Conservation (phyloP, 2,113 vertebrate species). For the Silurus asotus region DNA sequence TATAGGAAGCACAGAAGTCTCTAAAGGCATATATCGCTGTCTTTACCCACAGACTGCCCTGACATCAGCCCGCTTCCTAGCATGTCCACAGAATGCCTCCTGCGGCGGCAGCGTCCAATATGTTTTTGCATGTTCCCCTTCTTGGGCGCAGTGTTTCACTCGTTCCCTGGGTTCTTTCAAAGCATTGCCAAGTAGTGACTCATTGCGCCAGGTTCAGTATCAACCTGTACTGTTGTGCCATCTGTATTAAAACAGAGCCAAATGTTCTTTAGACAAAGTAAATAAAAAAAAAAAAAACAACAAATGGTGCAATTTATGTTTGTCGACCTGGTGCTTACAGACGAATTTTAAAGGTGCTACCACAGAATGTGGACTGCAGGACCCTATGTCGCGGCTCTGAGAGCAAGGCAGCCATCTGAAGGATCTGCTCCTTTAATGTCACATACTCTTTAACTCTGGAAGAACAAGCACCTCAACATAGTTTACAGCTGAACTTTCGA, state of each 20-base stretch:
- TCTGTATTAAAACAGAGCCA: conserved; percentile 57
- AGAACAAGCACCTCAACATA: conserved; percentile 71
- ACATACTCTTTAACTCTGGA: conserved; percentile 63
- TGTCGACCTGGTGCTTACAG: conserved; percentile 75
- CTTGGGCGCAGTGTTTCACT: conserved; percentile 43
- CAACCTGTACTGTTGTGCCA: conserved; percentile 64
- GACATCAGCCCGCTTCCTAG: conserved; percentile 61
- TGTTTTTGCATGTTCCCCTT: conserved; percentile 70
- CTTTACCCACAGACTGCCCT: conserved; percentile 57
- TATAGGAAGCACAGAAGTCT: conserved; percentile 41
- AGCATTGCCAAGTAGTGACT: conserved; percentile 67
- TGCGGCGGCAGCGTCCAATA: conserved; percentile 61
- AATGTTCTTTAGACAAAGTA: conserved; percentile 55
- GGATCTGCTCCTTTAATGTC: conserved; percentile 60
- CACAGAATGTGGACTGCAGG: conserved; percentile 62
- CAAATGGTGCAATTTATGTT: conserved; percentile 67
- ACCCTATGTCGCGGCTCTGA: conserved; percentile 60
- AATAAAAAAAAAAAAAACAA: conserved; percentile 13
- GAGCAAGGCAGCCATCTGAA: conserved; percentile 65
- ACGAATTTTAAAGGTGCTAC: conserved; percentile 76
- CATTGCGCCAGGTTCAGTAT: conserved; percentile 59
- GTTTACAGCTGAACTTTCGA: conserved; percentile 75
- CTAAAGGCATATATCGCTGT: conserved; percentile 49
- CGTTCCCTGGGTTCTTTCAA: conserved; percentile 58
- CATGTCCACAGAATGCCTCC: conserved; percentile 69